phyloP scores from a whole-genome alignment of 2,113 vertebrate species.

The Channa maculata region DNA sequence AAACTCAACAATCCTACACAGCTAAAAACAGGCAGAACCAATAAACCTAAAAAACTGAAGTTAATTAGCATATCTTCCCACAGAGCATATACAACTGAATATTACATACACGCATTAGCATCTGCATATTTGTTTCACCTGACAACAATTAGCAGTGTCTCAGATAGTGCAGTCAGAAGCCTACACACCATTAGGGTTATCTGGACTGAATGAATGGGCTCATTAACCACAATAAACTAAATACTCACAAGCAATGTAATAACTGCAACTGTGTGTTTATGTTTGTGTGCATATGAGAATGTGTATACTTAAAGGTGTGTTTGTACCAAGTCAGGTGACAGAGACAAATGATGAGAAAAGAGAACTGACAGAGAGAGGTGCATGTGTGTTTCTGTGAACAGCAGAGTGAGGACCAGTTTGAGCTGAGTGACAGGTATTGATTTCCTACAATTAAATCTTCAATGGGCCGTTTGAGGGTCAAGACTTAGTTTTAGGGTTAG shows the following conservation, averaged over 20 bases:
- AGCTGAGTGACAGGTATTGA: neutral
- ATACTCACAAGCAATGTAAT: constrained; percentile 24
- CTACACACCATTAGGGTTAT: constrained; percentile 53
- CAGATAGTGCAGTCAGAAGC: constrained; percentile 47
- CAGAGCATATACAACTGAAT: constrained; percentile 1
- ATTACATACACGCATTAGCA: constrained; percentile 18
- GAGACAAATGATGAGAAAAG: neutral
- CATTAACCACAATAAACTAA: constrained; percentile 57
- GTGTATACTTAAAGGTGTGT: neutral
- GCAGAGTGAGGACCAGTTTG: neutral
- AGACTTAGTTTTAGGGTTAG: no score
- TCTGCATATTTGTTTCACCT: constrained; percentile 40
- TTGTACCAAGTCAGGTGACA: neutral
- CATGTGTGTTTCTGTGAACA: neutral
- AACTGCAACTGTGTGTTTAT: neutral
- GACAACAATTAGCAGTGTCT: constrained; percentile 44
- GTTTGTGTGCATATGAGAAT: neutral
- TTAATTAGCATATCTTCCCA: no score
- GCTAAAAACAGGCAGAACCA: neutral
- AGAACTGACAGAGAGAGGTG: neutral
- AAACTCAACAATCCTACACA: neutral
- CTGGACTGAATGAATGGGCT: constrained; percentile 46
- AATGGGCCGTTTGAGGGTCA: no score
- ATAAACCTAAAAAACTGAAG: no score
- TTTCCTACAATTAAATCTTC: no score